These are phyloP conservation scores for Chelonia mydas DNA, from an alignment of 2,797 vertebrate genomes.

Conservation along the genomic window DNA sequence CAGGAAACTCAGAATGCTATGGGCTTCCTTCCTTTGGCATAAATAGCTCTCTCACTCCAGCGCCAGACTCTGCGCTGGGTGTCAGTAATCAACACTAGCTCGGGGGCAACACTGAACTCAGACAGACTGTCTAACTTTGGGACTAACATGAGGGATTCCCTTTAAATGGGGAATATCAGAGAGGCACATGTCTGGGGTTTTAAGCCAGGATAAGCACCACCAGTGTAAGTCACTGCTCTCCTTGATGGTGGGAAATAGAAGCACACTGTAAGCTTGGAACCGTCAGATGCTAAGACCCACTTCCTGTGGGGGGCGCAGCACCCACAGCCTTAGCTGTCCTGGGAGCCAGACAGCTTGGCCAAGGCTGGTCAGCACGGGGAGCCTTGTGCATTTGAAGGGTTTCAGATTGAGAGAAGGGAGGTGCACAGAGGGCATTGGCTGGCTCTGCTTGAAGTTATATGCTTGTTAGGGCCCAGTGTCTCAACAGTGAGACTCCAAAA, in stretches of 20 bases:
- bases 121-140: background rate
- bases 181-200: background rate
- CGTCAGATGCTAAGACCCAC: too few relatives aligned
- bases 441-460: background rate
- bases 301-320: too few relatives aligned
- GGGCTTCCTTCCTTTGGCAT: constrained; percentile 9
- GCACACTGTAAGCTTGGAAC: too few relatives aligned
- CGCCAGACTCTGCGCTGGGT: fast-evolving
- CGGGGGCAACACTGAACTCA: fast-evolving
- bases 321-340: background rate
- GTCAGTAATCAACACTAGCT: background rate
- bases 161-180: background rate
- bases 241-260: background rate
- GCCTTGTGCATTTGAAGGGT: too few relatives aligned
- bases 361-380: background rate
- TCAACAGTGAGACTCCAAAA: too few relatives aligned
- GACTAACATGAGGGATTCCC: background rate
- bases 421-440: background rate
- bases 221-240: background rate
- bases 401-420: background rate
- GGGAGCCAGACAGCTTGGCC: background rate
- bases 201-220: background rate
- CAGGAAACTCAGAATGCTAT: constrained; percentile 44
- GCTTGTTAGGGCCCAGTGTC: background rate
- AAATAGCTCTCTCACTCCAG: constrained; percentile 18